Evolutionary conservation across 92 coral and sea anemone species (phyloP).

Genomic region (Scolanthus callimorphus): DNA sequence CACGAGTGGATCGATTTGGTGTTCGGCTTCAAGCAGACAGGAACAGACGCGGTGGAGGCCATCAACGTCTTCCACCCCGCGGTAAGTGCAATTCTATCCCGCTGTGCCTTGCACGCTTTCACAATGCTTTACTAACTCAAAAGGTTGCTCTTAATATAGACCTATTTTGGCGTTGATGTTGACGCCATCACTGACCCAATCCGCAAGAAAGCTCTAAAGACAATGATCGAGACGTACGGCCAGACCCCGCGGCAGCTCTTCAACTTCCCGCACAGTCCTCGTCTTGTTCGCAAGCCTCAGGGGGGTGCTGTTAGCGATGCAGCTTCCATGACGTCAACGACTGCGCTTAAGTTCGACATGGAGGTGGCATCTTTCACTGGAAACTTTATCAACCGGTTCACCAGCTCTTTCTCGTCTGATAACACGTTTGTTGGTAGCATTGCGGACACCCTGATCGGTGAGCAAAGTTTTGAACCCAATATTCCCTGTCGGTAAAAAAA

Average conservation of each 20-base stretch:
- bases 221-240: conserved; percentile 98
- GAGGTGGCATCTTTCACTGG: conserved; percentile 40
- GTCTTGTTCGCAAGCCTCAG: conserved; percentile 39
- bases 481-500: no score
- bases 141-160: no score
- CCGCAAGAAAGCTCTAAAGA: conserved; percentile 88
- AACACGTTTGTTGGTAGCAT: conserved; percentile 35
- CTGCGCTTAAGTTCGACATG: conserved; percentile 33
- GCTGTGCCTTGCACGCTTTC: no score
- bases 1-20: conserved; percentile 95
- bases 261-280: conserved; percentile 72
- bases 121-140: no score
- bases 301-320: conserved; percentile 10
- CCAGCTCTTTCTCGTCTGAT: conserved; percentile 51
- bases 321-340: conserved; percentile 16
- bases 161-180: conserved; percentile 88
- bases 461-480: conserved; percentile 1
- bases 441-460: conserved; percentile 54
- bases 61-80: conserved; percentile 97
- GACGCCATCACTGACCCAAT: conserved; percentile 78
- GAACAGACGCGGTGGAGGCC: conserved; percentile 92
- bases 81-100: no score
- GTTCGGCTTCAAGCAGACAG: conserved; percentile 92
- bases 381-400: conserved; percentile 29
- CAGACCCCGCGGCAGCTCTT: conserved; percentile 91